These are phyloP conservation scores for Chrysina gloriosa DNA, from an alignment of 2,888 invertebrate genomes.

Conservation along the genomic window DNA sequence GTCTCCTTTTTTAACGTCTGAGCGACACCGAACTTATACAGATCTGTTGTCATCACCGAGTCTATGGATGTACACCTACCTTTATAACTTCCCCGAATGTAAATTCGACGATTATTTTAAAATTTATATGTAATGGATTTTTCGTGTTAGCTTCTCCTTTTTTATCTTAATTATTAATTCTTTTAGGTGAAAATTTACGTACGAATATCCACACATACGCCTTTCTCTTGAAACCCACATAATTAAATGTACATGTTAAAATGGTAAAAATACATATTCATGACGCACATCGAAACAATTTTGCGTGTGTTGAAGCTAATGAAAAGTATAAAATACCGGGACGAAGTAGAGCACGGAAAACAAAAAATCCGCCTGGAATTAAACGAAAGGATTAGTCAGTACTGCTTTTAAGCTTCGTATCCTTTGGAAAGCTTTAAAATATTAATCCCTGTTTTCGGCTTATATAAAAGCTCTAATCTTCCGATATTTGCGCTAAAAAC, in stretches of 20 bases:
- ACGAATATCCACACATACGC: not conserved
- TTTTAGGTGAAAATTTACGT: constrained; percentile 4
- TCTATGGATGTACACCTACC: not conserved
- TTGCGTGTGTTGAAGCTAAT: constrained; percentile 21
- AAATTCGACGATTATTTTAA: constrained; percentile 3
- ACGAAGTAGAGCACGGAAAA: constrained; percentile 25
- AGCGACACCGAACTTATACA: constrained; percentile 1
- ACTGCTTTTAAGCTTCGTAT: not conserved
- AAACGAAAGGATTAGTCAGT: constrained; percentile 23
- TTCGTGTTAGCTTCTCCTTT: constrained; percentile 24
- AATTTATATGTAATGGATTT: constrained; percentile 23
- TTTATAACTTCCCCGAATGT: not conserved
- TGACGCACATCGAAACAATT: constrained; percentile 36
- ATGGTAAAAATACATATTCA: constrained; percentile 41
- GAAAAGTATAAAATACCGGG: constrained; percentile 25
- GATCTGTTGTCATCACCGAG: not conserved
- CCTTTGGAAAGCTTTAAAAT: not conserved
- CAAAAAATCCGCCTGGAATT: constrained; percentile 1
- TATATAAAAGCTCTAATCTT: not conserved
- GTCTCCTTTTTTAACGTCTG: constrained; percentile 27
- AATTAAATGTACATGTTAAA: constrained; percentile 39
- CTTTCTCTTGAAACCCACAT: constrained; percentile 22
- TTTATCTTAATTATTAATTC: constrained; percentile 15
- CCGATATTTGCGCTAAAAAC: too few relatives aligned
- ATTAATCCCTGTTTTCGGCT: not conserved